Evolutionary conservation across 2,888 invertebrate species (phyloP), one percentile per base, ranked within the genome.

Genomic region (Mechanitis mazaeus): DNA sequence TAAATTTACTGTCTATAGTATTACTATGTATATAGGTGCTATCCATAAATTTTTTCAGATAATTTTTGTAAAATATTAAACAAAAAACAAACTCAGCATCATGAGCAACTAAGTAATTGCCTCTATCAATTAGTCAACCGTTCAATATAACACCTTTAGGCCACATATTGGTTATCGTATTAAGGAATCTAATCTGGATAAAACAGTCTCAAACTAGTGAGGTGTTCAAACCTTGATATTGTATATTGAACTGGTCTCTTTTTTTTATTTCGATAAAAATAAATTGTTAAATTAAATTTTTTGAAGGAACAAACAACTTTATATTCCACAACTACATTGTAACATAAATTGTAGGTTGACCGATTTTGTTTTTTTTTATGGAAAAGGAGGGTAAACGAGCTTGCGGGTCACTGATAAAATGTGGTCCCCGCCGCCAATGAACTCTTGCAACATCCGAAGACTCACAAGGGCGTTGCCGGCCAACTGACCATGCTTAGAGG

Each of bases 51-150:
- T 31, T 12, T 50, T 7, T 31, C 6, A 31, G 50, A 6, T 31
- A 50, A 9, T 31, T 50, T 42, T 9, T 4, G 28, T 11, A 50
- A 31, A 11, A 50, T 31, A 11, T 31, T 9, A 50, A 50, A 50
- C 31, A 50, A 50, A 20, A 20, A 20, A 20, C 20, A 20, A 20
- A 31, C 50, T 50, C 11, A 28, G n/a, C 50, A 31, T 11, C 31
- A 31, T 50, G 31, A 50, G 50, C 28, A 50, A 50, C 50, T 31
- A n/a, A 50, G 50, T 50, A 50, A 50, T 50, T 50, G 50, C 50
- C 31, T 31, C 28, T 31, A 42, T 42, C 42, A 42, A 42, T 42
- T 31, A 31, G 9, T 50, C 50, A 20, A 50, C 11, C 50, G 50
- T 20, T 20, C 20, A 9, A 50, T 50, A 50, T 5, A 50, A 50